Conservation (phyloP, 2,797 vertebrate species). For the Sciurus vulgaris region DNA sequence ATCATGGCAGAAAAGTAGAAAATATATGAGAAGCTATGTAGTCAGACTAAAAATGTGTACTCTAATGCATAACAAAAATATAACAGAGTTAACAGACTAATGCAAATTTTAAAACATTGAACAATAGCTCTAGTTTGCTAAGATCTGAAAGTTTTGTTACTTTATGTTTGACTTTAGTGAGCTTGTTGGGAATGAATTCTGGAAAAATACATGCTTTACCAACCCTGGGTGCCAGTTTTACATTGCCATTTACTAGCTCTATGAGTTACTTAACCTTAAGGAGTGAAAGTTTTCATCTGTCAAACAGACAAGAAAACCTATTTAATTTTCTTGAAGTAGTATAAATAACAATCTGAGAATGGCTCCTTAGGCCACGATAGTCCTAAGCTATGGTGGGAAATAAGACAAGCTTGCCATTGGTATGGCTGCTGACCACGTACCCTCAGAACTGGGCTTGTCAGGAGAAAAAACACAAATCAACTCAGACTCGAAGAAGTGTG, state of each 20-base stretch:
- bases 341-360: background rate
- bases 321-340: constrained; percentile 43
- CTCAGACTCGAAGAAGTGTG: background rate
- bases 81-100: background rate
- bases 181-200: background rate
- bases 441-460: background rate
- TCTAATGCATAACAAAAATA: background rate
- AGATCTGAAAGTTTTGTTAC: background rate
- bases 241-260: background rate
- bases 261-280: background rate
- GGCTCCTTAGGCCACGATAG: background rate
- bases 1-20: background rate
- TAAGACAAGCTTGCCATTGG: background rate
- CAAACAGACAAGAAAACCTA: background rate
- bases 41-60: background rate
- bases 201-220: background rate
- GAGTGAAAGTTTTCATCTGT: constrained; percentile 37
- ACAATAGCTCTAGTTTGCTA: background rate
- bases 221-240: background rate
- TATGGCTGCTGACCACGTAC: background rate
- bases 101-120: constrained; percentile 7
- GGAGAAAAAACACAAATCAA: background rate
- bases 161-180: background rate
- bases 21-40: background rate
- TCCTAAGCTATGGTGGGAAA: background rate